Base-by-base conservation (phyloP, 2,797 vertebrate genomes). In the Sebastes itinus region DNA sequence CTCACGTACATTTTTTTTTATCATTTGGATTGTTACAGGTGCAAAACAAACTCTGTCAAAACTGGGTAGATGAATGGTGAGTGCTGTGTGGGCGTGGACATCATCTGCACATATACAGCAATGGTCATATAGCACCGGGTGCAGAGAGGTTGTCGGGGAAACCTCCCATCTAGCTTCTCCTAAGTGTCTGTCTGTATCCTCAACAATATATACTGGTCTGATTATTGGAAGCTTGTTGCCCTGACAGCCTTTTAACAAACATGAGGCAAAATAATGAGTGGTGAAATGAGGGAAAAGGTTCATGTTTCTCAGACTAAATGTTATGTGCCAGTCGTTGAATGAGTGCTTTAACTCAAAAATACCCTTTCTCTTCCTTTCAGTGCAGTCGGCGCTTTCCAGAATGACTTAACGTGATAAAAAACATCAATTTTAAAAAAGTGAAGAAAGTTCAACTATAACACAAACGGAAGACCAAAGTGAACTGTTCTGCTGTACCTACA, bases 71-170 rank as follows among this genome's bases (percentile, higher is more conserved):
- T 46, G 42, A 78, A 64, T 33, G 78, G 71, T 69, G 67, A 68
- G 69, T 64, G 80, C 83, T 80, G 84, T 65, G 74, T 70, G 73
- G 38, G 65, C 52, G 77, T 66, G 68, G 77, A 90, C 84, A 74
- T 86, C 77, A 23, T 86, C 86, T 90, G 35, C 88, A 91, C 87
- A 67, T 68, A 82, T 73, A 87, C 90, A 89, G 88, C 81, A 62
- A 87, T 62, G 86, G 78, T 92, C 82, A 80, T 84, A 88, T 94
- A 95, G 95, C 94, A 95, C 94, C 94, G 84, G 89, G 90, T 89
- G 90, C 85, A 89, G 88, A 91, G 75, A 88, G 88, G 91, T 62
- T 78, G 88, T 77, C 55, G 27, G 85, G 66, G 76, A 88, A 86
- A 35, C 28, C 80, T 84, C 88, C 68, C 49, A 54, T 87, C 62